Conservation (phyloP, 2,797 vertebrate species). For the Decapterus maruadsi region DNA sequence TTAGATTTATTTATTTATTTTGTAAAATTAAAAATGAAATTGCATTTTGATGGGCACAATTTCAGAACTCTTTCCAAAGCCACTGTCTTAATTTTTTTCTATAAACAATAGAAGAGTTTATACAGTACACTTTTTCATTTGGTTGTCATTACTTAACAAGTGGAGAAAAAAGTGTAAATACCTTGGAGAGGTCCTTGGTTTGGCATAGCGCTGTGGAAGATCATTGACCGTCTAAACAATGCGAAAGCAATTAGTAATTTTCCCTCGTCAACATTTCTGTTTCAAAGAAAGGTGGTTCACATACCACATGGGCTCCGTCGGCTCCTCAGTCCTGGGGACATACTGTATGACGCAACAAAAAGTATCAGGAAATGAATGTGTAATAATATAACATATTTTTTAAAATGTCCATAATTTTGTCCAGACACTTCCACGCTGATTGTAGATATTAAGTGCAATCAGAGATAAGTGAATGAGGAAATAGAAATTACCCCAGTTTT, state of each 20-base stretch:
- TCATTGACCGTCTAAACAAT: not conserved
- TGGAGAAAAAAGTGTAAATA: not conserved
- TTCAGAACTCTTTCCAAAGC: not conserved
- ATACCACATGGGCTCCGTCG: too few species aligned
- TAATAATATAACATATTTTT: not conserved
- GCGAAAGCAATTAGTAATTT: not conserved
- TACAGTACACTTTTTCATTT: not conserved
- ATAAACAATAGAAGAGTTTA: not conserved
- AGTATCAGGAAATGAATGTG: not conserved
- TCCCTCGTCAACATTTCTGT: not conserved
- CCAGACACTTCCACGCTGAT: not conserved
- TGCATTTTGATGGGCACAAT: too few species aligned
- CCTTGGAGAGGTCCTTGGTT: not conserved
- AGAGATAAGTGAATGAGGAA: conserved; percentile 1
- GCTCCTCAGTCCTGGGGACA: too few species aligned
- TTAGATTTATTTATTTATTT: too few species aligned
- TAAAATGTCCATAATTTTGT: not conserved
- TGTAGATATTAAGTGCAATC: not conserved
- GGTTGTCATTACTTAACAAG: not conserved
- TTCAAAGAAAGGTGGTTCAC: not conserved
- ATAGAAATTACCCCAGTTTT: not conserved
- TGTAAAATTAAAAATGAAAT: too few species aligned
- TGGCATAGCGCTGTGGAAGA: not conserved
- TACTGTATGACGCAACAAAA: not conserved
- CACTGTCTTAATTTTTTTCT: not conserved